Percentiles rank a stretch among this genome's conserved stretches.
These are phyloP conservation scores for Dryoscopus gambensis DNA, from an alignment of 2,113 vertebrate species.

Conservation along the genomic window DNA sequence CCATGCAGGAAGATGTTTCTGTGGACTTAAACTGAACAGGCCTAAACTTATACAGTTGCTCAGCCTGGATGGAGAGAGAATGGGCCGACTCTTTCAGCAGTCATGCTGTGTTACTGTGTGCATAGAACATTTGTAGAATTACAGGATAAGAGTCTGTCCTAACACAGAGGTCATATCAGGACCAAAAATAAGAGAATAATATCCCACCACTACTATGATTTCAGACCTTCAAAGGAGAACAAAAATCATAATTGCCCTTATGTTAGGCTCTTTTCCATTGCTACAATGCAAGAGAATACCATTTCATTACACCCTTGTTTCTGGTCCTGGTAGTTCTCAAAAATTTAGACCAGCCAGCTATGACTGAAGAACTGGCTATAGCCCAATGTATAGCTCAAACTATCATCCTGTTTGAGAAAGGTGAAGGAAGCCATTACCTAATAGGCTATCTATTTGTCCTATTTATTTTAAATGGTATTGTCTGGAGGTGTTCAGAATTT, in stretches of 20 bases:
- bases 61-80: background rate
- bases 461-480: background rate
- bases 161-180: accelerated
- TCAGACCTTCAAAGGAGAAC: background rate
- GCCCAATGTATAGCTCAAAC: background rate
- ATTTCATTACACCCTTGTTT: background rate
- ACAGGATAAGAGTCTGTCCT: background rate
- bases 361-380: background rate
- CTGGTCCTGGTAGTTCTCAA: background rate
- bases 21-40: background rate
- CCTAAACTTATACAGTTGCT: background rate
- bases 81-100: background rate
- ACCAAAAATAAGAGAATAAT: background rate
- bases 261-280: background rate
- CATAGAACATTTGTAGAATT: background rate
- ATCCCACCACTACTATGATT: background rate
- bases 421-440: background rate
- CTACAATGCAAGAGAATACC: background rate
- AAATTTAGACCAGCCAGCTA: background rate
- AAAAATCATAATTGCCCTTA: background rate
- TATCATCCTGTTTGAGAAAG: background rate
- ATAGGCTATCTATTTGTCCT: background rate
- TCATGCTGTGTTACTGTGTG: accelerated
- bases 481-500: background rate
- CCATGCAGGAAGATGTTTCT: background rate